Percentiles rank a stretch among this genome's conserved stretches.
Conservation (phyloP, 2,113 vertebrate species). For the Acanthochromis polyacanthus region DNA sequence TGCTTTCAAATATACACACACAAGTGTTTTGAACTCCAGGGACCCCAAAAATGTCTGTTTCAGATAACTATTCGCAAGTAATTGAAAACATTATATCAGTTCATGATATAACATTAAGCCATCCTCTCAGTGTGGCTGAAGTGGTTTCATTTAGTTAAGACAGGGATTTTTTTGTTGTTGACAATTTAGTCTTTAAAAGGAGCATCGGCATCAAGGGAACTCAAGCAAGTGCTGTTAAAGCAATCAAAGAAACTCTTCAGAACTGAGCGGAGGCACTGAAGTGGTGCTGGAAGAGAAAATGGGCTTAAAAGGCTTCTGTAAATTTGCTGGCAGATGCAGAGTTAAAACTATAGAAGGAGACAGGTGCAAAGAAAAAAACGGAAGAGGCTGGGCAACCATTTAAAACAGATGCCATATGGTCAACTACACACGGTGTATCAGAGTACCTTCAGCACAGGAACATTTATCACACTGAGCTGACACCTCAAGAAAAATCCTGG, state of each 20-base stretch:
- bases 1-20: constrained; percentile 15
- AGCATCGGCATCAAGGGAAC: constrained; percentile 42
- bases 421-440: not conserved
- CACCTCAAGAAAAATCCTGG: not conserved
- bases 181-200: constrained; percentile 33
- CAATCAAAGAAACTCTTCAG: constrained; percentile 57
- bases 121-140: constrained; percentile 23
- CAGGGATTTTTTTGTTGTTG: constrained; percentile 43
- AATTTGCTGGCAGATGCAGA: constrained; percentile 43
- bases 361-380: constrained; percentile 1
- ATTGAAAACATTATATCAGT: constrained; percentile 37
- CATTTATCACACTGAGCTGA: not conserved
- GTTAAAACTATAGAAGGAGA: constrained; percentile 25
- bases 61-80: constrained; percentile 5
- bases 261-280: constrained; percentile 32
- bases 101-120: constrained; percentile 28
- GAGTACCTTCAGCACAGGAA: not conserved
- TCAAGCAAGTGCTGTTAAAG: constrained; percentile 44
- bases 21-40: constrained; percentile 19
- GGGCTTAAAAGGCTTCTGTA: constrained; percentile 23
- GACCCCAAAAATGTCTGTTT: constrained; percentile 22
- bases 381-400: not conserved
- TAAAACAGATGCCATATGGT: constrained; percentile 28
- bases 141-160: constrained; percentile 50
- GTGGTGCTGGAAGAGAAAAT: constrained; percentile 30